phyloP scores from a whole-genome alignment of 2,888 invertebrate genomes.

The Seira musarum region DNA sequence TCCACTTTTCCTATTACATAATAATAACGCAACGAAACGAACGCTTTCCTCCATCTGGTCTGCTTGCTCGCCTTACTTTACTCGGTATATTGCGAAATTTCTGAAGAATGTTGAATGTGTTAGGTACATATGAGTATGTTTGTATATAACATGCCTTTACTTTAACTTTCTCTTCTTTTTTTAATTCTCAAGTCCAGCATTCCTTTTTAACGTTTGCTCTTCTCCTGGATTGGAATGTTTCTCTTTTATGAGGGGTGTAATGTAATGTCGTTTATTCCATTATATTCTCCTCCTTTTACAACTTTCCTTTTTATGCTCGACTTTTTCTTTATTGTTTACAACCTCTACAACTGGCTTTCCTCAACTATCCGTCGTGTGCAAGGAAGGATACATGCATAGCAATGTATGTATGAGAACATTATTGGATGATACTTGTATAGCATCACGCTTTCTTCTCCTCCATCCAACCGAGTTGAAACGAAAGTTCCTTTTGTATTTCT shows the following conservation, averaged over 20 bases:
- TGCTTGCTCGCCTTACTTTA: no score
- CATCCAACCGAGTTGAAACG: no score
- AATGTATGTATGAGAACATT: no score
- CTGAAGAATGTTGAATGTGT: not conserved
- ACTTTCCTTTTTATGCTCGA: not conserved
- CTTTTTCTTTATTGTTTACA: constrained; percentile 5
- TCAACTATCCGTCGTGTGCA: no score
- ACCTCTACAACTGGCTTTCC: no score
- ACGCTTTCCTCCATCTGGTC: no score
- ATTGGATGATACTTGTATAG: no score
- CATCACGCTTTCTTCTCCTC: no score
- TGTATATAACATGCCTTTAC: not conserved
- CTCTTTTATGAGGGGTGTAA: constrained; percentile 9
- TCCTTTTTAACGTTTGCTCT: not conserved
- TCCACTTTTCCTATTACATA: not conserved
- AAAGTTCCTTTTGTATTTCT: no score
- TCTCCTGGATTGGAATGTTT: constrained; percentile 13
- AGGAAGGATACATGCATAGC: no score
- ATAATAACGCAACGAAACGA: no score
- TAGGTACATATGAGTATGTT: not conserved
- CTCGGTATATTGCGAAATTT: not conserved
- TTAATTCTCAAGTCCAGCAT: not conserved
- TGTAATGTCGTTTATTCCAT: constrained; percentile 4
- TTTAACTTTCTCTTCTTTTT: not conserved
- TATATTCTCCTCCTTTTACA: constrained; percentile 10